Evolutionary conservation across 2,888 invertebrate genomes (phyloP), one percentile per base, ranked within the genome.

Genomic region (Acronicta psi): DNA sequence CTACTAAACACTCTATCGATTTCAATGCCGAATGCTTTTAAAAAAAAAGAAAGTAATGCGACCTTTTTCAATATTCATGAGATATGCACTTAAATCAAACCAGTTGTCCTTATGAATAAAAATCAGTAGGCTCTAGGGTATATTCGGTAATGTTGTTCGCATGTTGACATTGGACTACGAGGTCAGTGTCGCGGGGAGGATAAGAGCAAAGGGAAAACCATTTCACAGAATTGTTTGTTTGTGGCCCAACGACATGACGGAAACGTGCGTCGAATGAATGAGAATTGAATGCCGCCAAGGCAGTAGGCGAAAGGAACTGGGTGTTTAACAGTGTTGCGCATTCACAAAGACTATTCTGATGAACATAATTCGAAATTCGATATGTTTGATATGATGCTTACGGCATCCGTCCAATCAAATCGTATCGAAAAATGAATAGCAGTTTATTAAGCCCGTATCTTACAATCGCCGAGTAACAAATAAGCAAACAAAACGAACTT

Each of bases 181-280:
- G 90, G 91, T 90, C 92, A 92, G 89, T 90, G 92, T 83, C 89
- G 52, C 50, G 69, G 67, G 36, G 73, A 82, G 80, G 84, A 81
- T 83, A 81, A 69, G 47, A 57, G 72, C 69, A 71, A 76, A 83
- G 85, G 86, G 86, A 88, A 88, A 88, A 87, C 78, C 78, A 84
- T 85, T 87, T 84, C 82, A 85, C 82, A 77, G 80, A 83, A 83
- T 80, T 80, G 75, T 82, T 78, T 75, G 73, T 77, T 74, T 78
- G 75, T 78, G 70, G 80, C 45, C 51, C 63, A 63, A 55, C 50
- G 59, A 62, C 59, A 58, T 49, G 69, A 79, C 81, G 80, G 82
- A 82, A 79, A 77, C 80, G 74, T 65, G 73, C 65, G 51, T 60
- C 55, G 74, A 65, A 62, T 75, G 75, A 84, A 85, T 81, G 60